phyloP scores from a whole-genome alignment of 37 sponge, comb jelly and placozoan species.

The Beroe ovata region DNA sequence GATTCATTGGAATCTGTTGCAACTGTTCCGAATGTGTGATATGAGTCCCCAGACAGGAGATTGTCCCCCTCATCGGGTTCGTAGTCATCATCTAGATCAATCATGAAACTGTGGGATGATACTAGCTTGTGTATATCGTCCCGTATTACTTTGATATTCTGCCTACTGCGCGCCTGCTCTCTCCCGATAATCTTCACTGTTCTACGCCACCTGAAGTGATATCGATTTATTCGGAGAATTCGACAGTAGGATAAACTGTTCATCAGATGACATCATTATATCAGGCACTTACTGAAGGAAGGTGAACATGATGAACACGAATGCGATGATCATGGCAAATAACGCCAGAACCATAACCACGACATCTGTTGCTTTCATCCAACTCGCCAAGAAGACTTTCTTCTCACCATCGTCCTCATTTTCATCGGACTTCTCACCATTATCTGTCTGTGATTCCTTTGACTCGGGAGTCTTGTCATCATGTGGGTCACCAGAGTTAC shows the following conservation, averaged over 20 bases:
- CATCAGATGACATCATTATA: no score
- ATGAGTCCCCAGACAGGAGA: not conserved
- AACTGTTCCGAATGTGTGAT: no score
- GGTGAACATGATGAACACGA: not conserved
- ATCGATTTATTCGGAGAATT: no score
- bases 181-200: not conserved
- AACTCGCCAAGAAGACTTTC: no score
- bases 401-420: no score
- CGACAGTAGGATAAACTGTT: no score
- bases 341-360: not conserved
- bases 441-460: no score
- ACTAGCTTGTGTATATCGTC: not conserved
- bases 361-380: not conserved
- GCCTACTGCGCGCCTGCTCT: not conserved
- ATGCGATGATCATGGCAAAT: not conserved
- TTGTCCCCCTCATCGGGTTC: not conserved
- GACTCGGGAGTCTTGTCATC: no score
- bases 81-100: not conserved
- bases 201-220: not conserved
- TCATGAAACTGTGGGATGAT: not conserved
- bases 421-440: no score
- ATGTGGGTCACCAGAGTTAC: no score
- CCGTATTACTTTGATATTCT: not conserved
- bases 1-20: not conserved
- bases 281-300: not conserved